These are phyloP conservation scores for Tineola bisselliella DNA, from an alignment of 2,888 invertebrate species.

Conservation along the genomic window DNA sequence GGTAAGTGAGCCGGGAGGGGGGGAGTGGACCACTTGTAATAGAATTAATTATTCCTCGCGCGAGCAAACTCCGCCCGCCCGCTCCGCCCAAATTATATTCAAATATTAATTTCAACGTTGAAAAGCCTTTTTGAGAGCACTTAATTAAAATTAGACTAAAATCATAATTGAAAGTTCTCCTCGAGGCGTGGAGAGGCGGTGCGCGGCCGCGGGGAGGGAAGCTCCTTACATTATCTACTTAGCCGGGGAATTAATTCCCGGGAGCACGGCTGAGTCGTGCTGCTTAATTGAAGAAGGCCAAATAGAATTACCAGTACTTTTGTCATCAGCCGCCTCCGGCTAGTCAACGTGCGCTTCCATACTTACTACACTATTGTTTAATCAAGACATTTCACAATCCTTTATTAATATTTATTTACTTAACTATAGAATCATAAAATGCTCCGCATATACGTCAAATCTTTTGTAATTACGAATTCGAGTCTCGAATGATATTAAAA, in stretches of 20 bases:
- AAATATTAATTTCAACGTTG: slow-evolving; percentile 68
- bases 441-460: too few species aligned
- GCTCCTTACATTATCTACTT: slow-evolving; percentile 63
- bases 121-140: slow-evolving; percentile 67
- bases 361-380: background rate
- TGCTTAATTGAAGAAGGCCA: slow-evolving; percentile 50
- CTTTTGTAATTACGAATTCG: slow-evolving; percentile 21
- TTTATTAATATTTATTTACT: background rate
- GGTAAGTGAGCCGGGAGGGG: background rate
- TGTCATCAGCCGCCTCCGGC: slow-evolving; percentile 25
- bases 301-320: slow-evolving; percentile 30
- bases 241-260: slow-evolving; percentile 59
- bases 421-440: background rate
- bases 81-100: slow-evolving; percentile 67
- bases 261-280: slow-evolving; percentile 29
- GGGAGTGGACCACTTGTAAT: slow-evolving; percentile 38
- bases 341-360: background rate
- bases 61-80: slow-evolving; percentile 65
- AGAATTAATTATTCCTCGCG: slow-evolving; percentile 64
- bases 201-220: slow-evolving; percentile 32
- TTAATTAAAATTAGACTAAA: slow-evolving; percentile 68
- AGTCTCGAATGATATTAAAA: slow-evolving; percentile 25
- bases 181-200: slow-evolving; percentile 61
- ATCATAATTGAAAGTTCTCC: slow-evolving; percentile 69
- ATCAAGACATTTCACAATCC: background rate